Evolutionary conservation across 2,888 invertebrate genomes (phyloP), one percentile per base, ranked within the genome.

Genomic region (Drosophila neoperkinsi): DNA sequence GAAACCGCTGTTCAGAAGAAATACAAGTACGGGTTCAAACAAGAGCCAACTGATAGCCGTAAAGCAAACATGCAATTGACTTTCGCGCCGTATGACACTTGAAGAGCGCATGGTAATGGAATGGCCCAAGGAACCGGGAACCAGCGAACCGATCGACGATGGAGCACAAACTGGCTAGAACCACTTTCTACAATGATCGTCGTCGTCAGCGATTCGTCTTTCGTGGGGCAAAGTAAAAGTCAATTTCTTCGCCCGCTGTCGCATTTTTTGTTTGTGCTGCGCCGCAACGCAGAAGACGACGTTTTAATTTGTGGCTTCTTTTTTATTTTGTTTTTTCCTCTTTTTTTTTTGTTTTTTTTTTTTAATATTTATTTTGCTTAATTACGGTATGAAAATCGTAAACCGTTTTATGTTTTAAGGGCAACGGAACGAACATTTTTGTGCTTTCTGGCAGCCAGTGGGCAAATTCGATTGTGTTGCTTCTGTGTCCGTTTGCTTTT

Each of bases 211-310:
- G 38, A 65, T 72, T 70, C 74, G 66, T 68, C 69, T 64, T 33
- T 58, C 58, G 63, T 69, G 74, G 60, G 67, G 59, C 81, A 81
- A 84, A 83, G 83, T 83, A 83, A 83, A 83, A 83, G 83, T 83
- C 70, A 79, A 82, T 81, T 82, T 77, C 69, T 82, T 72, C 52
- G 33, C 52, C 55, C 52, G 53, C 62, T 75, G 68, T 61, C 71
- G 81, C 69, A 68, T 77, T 77, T 77, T 73, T 67, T 59, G 36
- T 66, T 66, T 18, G 43, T 51, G 28, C 49, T 38, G 56, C 62
- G 52, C 41, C 55, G 51, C 34, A 43, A 41, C 61, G 49, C 58
- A 50, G 57, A 70, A 58, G 74, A 73, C 71, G 71, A 68, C 38
- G 64, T 73, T 81, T 81, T 82, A 81, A 81, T 82, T 82, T 82